Percentiles rank a stretch among this genome's conserved stretches.
phyloP scores from a whole-genome alignment of 2,888 invertebrate species.

The Miltochrista miniata region DNA sequence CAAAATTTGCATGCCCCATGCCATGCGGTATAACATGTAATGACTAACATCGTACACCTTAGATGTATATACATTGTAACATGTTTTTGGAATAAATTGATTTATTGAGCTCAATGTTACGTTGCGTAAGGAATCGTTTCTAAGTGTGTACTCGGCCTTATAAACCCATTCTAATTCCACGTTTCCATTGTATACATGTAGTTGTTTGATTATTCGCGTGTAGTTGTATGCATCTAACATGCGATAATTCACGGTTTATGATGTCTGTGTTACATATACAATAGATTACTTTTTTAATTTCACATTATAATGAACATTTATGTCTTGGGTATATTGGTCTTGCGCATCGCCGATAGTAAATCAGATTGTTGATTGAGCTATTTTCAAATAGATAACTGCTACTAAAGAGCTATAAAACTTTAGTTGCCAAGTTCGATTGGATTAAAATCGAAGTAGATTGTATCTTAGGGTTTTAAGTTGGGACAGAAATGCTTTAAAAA shows the following conservation, averaged over 20 bases:
- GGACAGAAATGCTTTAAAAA: too few relatives aligned
- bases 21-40: too few relatives aligned
- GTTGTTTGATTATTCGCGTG: slow-evolving; percentile 39
- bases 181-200: slow-evolving; percentile 55
- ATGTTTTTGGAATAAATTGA: too few relatives aligned
- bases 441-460: too few relatives aligned
- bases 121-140: background rate
- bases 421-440: background rate
- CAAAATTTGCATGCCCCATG: too few relatives aligned
- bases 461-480: too few relatives aligned
- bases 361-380: background rate
- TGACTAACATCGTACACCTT: too few relatives aligned
- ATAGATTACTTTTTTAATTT: slow-evolving; percentile 13
- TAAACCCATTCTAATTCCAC: slow-evolving; percentile 51
- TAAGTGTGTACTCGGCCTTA: slow-evolving; percentile 11
- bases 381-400: too few relatives aligned
- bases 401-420: too few relatives aligned
- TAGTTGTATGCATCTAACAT: slow-evolving; percentile 40
- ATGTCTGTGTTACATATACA: slow-evolving; percentile 13
- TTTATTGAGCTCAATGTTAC: background rate
- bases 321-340: background rate
- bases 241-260: slow-evolving; percentile 29
- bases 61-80: too few relatives aligned
- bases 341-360: background rate
- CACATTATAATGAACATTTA: slow-evolving; percentile 6